phyloP scores from a whole-genome alignment of 1,140 invertebrate genomes.

The Meloidogyne exigua region DNA sequence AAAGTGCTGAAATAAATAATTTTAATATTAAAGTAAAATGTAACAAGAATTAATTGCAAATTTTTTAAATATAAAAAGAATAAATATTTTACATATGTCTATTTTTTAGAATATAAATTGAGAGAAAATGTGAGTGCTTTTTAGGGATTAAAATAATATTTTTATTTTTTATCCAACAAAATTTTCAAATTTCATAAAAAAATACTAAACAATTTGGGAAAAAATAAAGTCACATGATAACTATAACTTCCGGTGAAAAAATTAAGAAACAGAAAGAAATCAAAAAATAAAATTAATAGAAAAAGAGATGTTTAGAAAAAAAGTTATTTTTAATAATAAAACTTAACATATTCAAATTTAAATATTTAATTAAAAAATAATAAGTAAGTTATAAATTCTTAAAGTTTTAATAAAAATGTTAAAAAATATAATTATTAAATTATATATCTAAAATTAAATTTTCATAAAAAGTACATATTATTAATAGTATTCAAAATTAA shows the following conservation, averaged over 20 bases:
- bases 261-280: background rate
- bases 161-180: background rate
- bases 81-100: no score
- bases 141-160: background rate
- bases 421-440: no score
- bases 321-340: background rate
- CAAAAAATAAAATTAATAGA: background rate
- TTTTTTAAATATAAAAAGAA: background rate
- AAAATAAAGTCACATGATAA: no score
- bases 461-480: no score
- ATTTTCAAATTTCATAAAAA: background rate
- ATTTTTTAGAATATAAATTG: no score
- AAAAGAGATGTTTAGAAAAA: background rate
- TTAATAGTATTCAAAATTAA: no score
- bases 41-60: background rate
- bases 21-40: background rate
- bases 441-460: no score
- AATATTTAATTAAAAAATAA: no score
- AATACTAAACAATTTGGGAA: no score
- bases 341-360: no score
- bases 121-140: background rate
- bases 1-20: background rate
- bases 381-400: no score
- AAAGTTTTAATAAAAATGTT: no score
- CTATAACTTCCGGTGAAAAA: background rate